Percentiles rank a stretch among this genome's conserved stretches.
Conservation (phyloP, 1,140 invertebrate species). For the Orchestia grillus region DNA sequence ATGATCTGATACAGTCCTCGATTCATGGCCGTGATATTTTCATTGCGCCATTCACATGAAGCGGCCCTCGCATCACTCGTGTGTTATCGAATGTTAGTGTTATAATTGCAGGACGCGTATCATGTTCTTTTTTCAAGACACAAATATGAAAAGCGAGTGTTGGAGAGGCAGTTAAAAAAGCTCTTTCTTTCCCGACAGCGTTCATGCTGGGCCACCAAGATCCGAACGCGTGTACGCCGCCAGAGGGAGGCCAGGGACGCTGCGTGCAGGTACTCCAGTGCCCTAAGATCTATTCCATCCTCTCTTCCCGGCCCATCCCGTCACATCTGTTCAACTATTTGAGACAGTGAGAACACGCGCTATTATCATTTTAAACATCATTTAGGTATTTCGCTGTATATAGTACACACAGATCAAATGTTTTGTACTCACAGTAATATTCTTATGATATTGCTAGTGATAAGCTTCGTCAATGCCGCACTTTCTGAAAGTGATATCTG, state of each 20-base stretch:
- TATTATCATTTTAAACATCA: not conserved
- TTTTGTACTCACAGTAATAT: too few relatives aligned
- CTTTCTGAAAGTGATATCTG: too few relatives aligned
- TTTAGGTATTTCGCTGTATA: too few relatives aligned
- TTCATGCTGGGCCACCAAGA: constrained; percentile 12
- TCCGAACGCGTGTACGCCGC: not conserved
- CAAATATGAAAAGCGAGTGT: not conserved
- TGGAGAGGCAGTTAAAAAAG: not conserved
- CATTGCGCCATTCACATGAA: not conserved
- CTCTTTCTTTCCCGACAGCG: not conserved
- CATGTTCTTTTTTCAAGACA: not conserved
- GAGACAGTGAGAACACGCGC: not conserved
- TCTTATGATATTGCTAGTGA: too few relatives aligned
- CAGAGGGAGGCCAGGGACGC: not conserved
- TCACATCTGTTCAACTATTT: constrained; percentile 10
- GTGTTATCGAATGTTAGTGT: not conserved
- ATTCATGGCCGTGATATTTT: not conserved
- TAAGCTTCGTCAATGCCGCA: too few relatives aligned
- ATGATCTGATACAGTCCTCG: not conserved
- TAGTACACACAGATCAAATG: too few relatives aligned
- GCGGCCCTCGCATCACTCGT: not conserved
- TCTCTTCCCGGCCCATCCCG: not conserved
- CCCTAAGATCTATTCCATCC: constrained; percentile 29
- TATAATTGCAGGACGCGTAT: not conserved
- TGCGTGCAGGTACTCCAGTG: constrained; percentile 2